Base-by-base conservation (phyloP, 2,797 vertebrate genomes). In the Enteromius paludinosus region DNA sequence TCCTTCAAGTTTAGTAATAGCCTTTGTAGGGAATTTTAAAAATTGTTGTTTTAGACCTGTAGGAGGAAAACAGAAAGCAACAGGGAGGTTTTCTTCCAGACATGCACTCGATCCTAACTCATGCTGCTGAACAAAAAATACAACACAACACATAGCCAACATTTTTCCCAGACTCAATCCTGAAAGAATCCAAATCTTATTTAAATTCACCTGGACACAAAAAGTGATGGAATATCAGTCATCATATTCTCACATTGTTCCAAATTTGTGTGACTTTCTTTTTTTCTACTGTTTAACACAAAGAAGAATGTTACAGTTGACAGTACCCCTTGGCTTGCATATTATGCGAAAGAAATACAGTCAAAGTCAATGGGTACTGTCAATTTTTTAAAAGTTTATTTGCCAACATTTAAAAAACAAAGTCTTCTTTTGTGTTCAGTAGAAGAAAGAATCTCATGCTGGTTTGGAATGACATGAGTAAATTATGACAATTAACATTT, bases 61-160 rank as follows among this genome's bases (percentile, higher is more conserved):
- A 89, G 85, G 88, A 88, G 87, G 82, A 79, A 64, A 59, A 82
- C 64, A 84, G 81, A 79, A 43, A 38, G 71, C 49, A 83, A 84
- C 38, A 75, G 85, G 85, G 85, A 87, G 84, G 76, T 73, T 52
- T 84, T 64, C 59, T 30, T 43, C 47, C 20, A 64, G 49, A 64
- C 78, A 47, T 18, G 35, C 78, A 72, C 20, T 28, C 45, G 47
- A 71, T 65, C 7, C 43, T 49, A 18, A 47, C 23, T 79, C 71
- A 76, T 61, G 65, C 81, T 56, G 25, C 38, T 78, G 52, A 74
- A 49, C 54, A 38, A 38, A 56, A 66, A 35, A 61, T 59, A 69
- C 76, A 83, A 81, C 70, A 18, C 61, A 28, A 74, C 74, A 86
- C 84, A 72, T 85, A 59, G 66, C 82, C 74, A 35, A 33, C 68